Conservation (phyloP, 2,888 invertebrate species). For the Formica aserva region DNA sequence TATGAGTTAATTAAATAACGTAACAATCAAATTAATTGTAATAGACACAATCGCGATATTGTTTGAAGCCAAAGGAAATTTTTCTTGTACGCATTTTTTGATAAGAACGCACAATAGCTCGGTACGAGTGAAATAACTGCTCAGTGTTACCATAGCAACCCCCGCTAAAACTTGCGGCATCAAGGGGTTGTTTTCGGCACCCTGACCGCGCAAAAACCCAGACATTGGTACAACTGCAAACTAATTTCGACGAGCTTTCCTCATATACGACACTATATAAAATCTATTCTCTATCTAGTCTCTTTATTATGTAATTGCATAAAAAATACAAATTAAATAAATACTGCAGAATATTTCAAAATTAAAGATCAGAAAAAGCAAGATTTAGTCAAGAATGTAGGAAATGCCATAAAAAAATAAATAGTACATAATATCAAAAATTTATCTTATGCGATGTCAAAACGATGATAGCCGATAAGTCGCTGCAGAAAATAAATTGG, state of each 20-base stretch:
- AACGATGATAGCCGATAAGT: conserved; percentile 37
- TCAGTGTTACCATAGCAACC: conserved; percentile 5
- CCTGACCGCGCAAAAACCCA: background rate
- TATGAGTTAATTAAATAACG: background rate
- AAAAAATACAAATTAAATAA: background rate
- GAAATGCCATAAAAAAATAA: background rate
- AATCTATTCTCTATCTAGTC: background rate
- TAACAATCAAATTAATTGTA: conserved; percentile 6
- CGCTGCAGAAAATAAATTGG: conserved; percentile 20
- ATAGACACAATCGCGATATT: background rate
- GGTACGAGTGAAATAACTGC: conserved; percentile 6
- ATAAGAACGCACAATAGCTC: background rate
- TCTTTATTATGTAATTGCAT: background rate
- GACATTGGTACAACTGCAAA: conserved; percentile 7
- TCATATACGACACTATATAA: background rate
- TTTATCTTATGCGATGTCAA: conserved; percentile 41
- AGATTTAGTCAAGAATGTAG: background rate
- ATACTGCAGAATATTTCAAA: background rate
- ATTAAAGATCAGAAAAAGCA: background rate
- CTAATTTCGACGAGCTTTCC: conserved; percentile 10
- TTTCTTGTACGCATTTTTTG: background rate
- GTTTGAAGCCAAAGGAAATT: background rate
- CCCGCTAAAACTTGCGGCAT: background rate
- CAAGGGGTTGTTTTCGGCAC: conserved; percentile 11
- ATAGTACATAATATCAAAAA: background rate